Base-by-base conservation (phyloP, 1,140 invertebrate species). In the Vollenhovia emeryi region DNA sequence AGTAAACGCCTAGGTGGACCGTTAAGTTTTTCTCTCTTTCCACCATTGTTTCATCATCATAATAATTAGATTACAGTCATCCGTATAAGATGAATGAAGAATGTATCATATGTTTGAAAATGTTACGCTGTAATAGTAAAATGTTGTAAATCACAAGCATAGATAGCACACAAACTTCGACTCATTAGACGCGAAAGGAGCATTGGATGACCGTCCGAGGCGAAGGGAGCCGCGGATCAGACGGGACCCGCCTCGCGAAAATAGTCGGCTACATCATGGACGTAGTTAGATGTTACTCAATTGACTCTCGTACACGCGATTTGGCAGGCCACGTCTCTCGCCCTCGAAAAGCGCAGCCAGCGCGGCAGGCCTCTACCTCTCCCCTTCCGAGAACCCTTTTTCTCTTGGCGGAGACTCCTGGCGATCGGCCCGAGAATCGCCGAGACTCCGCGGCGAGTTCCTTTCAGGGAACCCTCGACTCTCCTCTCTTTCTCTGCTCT, bases 351-450 rank as follows among this genome's bases (percentile, higher is more conserved):
- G 69, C 30, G 69, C 48, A 48, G 75, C 74, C 80, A 88, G 78
- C 83, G 60, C 68, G 69, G 64, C 52, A 60, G 45, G 43, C 30
- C 21, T 24, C 15, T n/a, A 55, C 21, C 30, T 24, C 74, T 64
- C 50, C n/a, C n/a, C 83, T 69, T 86, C 79, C 84, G 85, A 86
- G 76, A 89, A 80, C 80, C 78, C 52, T 87, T 87, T 82, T 87
- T 89, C 79, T 80, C 74, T 89, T 90, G 88, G 88, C 88, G 86
- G 1, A 75, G 59, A 27, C 50, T 69, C 15, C 33, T 90, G 88
- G 88, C 88, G 85, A 11, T 6, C 9, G 36, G 88, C 88, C 88
- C 85, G 33, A 55, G 43, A 86, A 48, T 84, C 52, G 30, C 85
- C 13, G 88, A 86, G 88, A 89, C 87, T 89, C 68, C 5, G 52